phyloP scores from a whole-genome alignment of 2,797 vertebrate genomes.

The Notolepis coatsorum region DNA sequence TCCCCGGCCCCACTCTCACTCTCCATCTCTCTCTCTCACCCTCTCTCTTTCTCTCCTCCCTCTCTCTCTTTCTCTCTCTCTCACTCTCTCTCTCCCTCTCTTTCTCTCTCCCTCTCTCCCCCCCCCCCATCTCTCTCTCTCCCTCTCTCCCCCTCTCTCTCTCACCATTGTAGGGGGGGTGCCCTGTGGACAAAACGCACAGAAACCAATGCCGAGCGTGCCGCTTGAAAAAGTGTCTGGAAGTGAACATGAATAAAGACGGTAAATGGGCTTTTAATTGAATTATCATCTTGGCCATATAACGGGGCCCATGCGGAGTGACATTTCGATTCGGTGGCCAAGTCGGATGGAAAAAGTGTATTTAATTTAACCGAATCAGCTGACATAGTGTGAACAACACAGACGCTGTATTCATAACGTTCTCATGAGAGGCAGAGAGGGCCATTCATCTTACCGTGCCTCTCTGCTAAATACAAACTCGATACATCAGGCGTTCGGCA shows the following conservation, averaged over 20 bases:
- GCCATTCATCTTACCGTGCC: background rate
- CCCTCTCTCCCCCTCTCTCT: constrained; percentile 7
- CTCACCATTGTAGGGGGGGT: constrained; percentile 86
- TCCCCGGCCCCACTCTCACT: background rate
- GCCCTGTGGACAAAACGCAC: constrained; percentile 99
- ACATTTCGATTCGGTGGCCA: constrained; percentile 28
- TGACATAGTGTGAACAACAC: background rate
- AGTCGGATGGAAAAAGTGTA: constrained; percentile 13
- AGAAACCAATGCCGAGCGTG: constrained; percentile 98
- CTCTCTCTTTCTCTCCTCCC: background rate
- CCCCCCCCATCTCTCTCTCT: background rate
- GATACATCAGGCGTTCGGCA: constrained; percentile 8
- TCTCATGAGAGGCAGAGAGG: constrained; percentile 2
- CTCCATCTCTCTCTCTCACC: too few relatives aligned
- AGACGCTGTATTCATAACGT: constrained; percentile 14
- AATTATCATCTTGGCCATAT: constrained; percentile 52
- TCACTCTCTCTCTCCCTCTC: background rate
- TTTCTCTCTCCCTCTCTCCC: background rate
- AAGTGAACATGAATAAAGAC: constrained; percentile 99
- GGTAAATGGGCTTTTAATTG: constrained; percentile 84
- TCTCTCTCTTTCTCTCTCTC: background rate
- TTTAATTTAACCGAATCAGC: constrained; percentile 23
- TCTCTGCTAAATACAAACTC: background rate
- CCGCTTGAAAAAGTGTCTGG: constrained; percentile 98
- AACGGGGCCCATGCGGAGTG: constrained; percentile 33